Evolutionary conservation across 2,888 invertebrate species (phyloP), one percentile per base, ranked within the genome.

Genomic region (Nephrotoma flavescens): DNA sequence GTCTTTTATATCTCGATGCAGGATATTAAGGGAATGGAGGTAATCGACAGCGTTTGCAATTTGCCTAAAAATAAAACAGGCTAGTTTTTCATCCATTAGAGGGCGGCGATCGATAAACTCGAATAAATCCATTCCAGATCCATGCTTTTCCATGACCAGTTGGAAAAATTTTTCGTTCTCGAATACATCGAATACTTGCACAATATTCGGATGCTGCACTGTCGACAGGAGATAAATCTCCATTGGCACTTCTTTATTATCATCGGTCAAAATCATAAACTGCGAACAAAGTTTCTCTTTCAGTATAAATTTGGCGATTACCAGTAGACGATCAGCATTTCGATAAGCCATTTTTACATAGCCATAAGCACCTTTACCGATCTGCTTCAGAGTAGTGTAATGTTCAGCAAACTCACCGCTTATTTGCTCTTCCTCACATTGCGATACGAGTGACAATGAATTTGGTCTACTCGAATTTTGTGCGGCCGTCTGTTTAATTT

Each of bases 141-240:
- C 95, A 89, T 95, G 95, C 89, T 95, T 95, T 90, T 95, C 95
- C 95, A 96, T 96, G 86, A 96, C 94, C 93, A 96, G 92, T 91
- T 95, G 95, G 89, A 94, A 94, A 90, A 94, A 95, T 87, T 93
- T 93, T 4, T 94, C 94, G 89, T 95, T 95, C 89, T 95, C 95
- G 90, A 93, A 95, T 83, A 94, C 93, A 89, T 95, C 95, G 83
- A 95, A 88, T 4, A 95, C 93, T 89, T 93, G 92, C 2, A 94
- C 95, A 89, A 95, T 95, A 89, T 95, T 95, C 6, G 94, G 93
- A 91, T 95, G 95, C 88, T 93, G 92, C 4, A 95, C 90, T 0
- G 94, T 93, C 86, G 93, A 92, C 86, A 96, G 91, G n/a, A 96
- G 90, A 88, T 94, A 93, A 19, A 95, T 93, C 89, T 96, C 95